Percentiles rank a stretch among this genome's conserved stretches.
phyloP scores from a whole-genome alignment of 2,113 vertebrate genomes.

The Helogale parvula region DNA sequence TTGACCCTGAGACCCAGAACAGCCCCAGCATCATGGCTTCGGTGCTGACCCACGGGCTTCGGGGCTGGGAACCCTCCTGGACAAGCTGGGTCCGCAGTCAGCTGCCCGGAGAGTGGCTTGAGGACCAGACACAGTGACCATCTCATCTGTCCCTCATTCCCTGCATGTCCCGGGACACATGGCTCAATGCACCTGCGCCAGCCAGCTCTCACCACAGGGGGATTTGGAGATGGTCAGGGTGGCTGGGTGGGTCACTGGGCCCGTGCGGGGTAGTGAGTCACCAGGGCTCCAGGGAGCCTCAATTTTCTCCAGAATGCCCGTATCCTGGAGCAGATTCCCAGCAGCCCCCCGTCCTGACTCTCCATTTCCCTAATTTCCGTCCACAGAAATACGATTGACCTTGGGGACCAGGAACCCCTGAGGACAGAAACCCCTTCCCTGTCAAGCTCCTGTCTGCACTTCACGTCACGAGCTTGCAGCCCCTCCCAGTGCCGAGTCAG shows the following conservation, averaged over 20 bases:
- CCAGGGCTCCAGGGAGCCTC: too few relatives aligned
- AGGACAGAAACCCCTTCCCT: too few relatives aligned
- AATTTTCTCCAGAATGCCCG: too few relatives aligned
- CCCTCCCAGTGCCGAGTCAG: too few relatives aligned
- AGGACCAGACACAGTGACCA: not conserved
- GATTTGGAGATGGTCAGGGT: not conserved
- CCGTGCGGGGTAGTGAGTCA: not conserved
- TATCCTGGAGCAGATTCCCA: too few relatives aligned
- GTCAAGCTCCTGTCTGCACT: too few relatives aligned
- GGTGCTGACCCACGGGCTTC: not conserved
- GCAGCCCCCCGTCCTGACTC: too few relatives aligned
- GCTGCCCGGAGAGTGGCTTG: not conserved
- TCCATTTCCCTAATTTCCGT: too few relatives aligned
- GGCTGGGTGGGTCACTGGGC: rapidly evolving
- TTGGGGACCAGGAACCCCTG: too few relatives aligned
- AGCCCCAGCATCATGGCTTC: rapidly evolving
- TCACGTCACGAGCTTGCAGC: too few relatives aligned
- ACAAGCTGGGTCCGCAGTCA: rapidly evolving
- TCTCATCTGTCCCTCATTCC: not conserved
- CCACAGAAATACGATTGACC: too few relatives aligned
- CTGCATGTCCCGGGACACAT: not conserved
- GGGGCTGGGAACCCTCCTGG: not conserved
- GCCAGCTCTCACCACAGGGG: not conserved
- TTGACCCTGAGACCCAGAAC: not conserved
- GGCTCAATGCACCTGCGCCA: too few relatives aligned